phyloP scores from a whole-genome alignment of 2,797 vertebrate genomes.

The Lacerta bilineata region DNA sequence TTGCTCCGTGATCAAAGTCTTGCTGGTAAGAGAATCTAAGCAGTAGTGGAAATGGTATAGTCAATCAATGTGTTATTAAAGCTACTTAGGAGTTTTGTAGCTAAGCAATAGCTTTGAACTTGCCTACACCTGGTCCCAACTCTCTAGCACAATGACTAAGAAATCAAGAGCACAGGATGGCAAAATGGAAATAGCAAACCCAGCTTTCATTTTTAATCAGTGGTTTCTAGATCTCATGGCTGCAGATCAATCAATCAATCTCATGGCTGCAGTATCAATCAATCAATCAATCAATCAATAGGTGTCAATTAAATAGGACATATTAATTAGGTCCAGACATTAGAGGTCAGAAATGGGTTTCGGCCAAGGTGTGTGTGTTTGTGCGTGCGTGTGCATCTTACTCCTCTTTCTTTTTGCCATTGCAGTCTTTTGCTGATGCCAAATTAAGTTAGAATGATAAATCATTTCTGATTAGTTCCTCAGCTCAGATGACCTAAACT shows the following conservation, averaged over 20 bases:
- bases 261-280: no score
- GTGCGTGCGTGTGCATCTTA: neutral
- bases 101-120: neutral
- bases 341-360: no score
- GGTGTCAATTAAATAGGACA: neutral
- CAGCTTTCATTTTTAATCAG: neutral
- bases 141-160: neutral
- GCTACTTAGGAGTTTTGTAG: neutral
- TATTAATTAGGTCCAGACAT: neutral
- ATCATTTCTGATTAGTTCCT: constrained; percentile 13
- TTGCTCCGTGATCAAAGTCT: neutral
- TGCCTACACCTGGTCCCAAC: neutral
- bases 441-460: constrained; percentile 2
- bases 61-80: neutral
- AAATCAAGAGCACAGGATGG: neutral
- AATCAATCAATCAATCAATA: no score
- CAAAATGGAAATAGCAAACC: neutral
- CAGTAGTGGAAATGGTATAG: no score
- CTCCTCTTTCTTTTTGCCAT: neutral
- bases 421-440: neutral
- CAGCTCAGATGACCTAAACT: constrained; percentile 1
- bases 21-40: neutral
- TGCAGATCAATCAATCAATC: neutral
- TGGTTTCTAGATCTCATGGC: neutral
- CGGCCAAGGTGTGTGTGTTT: no score